phyloP scores from a whole-genome alignment of 1,140 invertebrate genomes.

The Pogonognathellus flavescens region DNA sequence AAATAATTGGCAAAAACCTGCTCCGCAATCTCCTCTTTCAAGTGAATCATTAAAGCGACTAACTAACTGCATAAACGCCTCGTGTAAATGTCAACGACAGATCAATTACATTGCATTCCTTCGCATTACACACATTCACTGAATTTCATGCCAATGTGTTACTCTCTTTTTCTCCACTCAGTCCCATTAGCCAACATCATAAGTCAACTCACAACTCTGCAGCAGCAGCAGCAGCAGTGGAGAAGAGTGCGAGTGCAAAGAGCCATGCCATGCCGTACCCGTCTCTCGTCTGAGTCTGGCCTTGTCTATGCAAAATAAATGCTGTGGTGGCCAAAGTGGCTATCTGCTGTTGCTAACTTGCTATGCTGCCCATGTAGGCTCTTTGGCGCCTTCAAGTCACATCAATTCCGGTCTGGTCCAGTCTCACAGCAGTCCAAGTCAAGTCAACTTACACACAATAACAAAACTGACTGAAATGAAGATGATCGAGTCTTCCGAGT shows the following conservation, averaged over 20 bases:
- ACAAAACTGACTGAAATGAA: background rate
- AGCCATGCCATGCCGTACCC: background rate
- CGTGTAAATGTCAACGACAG: constrained; percentile 57
- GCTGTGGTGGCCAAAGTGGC: no score
- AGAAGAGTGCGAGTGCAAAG: background rate
- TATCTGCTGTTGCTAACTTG: background rate
- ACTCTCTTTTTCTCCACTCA: constrained; percentile 1
- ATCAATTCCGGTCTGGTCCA: constrained; percentile 35
- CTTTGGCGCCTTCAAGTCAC: constrained; percentile 12
- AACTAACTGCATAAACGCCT: background rate
- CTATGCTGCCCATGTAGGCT: constrained; percentile 6
- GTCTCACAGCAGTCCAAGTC: background rate
- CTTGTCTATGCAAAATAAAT: background rate
- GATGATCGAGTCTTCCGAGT: background rate
- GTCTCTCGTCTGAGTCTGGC: background rate
- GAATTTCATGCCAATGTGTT: constrained; percentile 19
- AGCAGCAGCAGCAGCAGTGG: no score
- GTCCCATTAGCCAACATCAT: background rate
- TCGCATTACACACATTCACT: background rate
- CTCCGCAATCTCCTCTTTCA: background rate
- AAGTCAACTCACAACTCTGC: no score
- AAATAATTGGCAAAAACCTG: constrained; percentile 55
- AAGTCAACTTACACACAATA: background rate
- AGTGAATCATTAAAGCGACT: background rate
- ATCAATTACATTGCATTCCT: constrained; percentile 55